phyloP scores from a whole-genome alignment of 37 sponge, comb jelly and placozoan species.

The Mnemiopsis leidyi region DNA sequence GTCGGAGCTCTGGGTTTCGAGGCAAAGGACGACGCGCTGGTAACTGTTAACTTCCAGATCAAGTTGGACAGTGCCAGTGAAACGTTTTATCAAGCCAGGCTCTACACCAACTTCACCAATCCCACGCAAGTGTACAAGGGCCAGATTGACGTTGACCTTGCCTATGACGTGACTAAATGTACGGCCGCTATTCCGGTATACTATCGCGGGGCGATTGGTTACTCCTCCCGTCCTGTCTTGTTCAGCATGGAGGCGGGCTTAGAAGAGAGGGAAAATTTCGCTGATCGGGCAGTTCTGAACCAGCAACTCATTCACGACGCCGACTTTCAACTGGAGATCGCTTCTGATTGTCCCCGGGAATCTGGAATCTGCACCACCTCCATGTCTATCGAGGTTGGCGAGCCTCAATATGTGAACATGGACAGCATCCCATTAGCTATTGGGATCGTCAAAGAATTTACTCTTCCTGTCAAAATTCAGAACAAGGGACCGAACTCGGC shows the following conservation, averaged over 20 bases:
- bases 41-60: background rate
- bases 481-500: constrained; percentile 49
- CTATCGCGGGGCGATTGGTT: background rate
- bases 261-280: background rate
- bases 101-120: background rate
- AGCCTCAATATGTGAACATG: background rate
- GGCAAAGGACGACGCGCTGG: background rate
- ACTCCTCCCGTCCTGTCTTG: background rate
- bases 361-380: background rate
- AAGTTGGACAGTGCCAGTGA: constrained; percentile 3
- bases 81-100: background rate
- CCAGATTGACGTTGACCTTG: background rate
- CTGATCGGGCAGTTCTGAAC: constrained; percentile 2
- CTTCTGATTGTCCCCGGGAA: constrained; percentile 19
- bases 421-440: constrained; percentile 8
- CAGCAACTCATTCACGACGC: background rate
- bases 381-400: background rate
- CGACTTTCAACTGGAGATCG: background rate
- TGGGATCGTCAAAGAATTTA: background rate
- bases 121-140: background rate
- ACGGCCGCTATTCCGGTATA: constrained; percentile 15
- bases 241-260: constrained; percentile 22
- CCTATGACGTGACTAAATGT: background rate
- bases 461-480: background rate
- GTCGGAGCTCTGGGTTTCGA: background rate